These are phyloP conservation scores for Phoenicopterus ruber DNA, from an alignment of 2,113 vertebrate genomes.

Conservation along the genomic window DNA sequence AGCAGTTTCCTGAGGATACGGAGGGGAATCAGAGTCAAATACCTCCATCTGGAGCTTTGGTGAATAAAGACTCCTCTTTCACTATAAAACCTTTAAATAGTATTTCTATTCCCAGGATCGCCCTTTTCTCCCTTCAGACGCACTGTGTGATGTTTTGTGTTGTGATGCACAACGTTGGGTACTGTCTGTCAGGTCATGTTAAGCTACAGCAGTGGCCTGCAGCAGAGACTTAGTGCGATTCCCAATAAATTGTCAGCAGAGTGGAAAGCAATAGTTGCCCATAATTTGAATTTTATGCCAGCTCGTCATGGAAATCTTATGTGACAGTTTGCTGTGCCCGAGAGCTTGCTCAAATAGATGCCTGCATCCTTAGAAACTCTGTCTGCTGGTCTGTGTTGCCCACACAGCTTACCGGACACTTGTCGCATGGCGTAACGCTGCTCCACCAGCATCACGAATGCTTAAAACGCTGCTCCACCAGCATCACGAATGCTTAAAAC, in stretches of 20 bases:
- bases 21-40: neutral
- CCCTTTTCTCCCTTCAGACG: neutral
- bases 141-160: neutral
- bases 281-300: constrained; percentile 56
- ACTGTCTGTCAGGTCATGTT: constrained; percentile 49
- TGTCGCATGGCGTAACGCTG: fast-evolving
- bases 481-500: neutral
- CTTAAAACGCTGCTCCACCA: neutral
- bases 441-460: neutral
- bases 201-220: constrained; percentile 13
- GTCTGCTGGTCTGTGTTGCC: neutral
- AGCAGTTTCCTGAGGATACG: neutral
- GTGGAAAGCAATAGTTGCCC: constrained; percentile 52
- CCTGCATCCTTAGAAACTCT: neutral
- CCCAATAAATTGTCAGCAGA: constrained; percentile 40
- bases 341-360: constrained; percentile 33
- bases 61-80: neutral
- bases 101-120: neutral
- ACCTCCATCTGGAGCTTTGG: neutral
- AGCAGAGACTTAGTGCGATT: neutral
- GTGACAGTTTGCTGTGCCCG: neutral
- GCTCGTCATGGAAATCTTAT: neutral
- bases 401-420: neutral
- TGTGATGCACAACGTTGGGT: fast-evolving
- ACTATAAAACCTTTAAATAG: neutral